phyloP scores from a whole-genome alignment of 2,797 vertebrate species.

The Hemitrygon akajei region DNA sequence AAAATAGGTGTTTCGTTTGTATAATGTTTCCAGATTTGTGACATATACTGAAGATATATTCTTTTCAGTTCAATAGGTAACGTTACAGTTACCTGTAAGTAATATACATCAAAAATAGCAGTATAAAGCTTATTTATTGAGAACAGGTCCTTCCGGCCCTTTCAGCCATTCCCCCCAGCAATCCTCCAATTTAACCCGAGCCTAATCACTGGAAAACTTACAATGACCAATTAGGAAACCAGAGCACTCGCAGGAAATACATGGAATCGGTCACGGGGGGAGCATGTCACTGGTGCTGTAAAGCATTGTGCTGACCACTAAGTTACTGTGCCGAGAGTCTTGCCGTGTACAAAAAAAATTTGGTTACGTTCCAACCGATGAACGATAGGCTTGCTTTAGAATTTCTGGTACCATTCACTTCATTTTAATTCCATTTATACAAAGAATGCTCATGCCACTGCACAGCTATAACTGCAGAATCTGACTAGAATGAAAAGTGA shows the following conservation, averaged over 20 bases:
- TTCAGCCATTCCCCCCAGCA: too few species aligned
- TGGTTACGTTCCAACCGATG: neutral
- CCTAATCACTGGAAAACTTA: too few species aligned
- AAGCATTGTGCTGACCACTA: too few species aligned
- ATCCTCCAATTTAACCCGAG: too few species aligned
- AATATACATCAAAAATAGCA: neutral
- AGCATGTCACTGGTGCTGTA: too few species aligned
- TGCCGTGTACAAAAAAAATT: neutral
- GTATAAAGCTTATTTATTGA: neutral
- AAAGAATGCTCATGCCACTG: neutral
- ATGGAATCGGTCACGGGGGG: too few species aligned
- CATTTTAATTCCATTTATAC: neutral
- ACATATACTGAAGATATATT: constrained; percentile 4
- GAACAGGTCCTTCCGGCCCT: too few species aligned
- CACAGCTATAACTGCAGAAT: neutral
- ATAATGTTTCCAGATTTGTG: neutral
- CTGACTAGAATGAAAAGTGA: neutral
- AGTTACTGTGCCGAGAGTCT: too few species aligned
- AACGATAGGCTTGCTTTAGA: neutral
- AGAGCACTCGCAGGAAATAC: too few species aligned
- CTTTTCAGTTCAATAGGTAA: neutral
- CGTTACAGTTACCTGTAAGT: neutral
- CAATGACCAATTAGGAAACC: too few species aligned
- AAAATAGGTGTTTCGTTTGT: neutral
- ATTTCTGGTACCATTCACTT: neutral